Evolutionary conservation across 2,113 vertebrate species (phyloP), one percentile per base, ranked within the genome.

Genomic region (Nothocercus nigrocapillus): DNA sequence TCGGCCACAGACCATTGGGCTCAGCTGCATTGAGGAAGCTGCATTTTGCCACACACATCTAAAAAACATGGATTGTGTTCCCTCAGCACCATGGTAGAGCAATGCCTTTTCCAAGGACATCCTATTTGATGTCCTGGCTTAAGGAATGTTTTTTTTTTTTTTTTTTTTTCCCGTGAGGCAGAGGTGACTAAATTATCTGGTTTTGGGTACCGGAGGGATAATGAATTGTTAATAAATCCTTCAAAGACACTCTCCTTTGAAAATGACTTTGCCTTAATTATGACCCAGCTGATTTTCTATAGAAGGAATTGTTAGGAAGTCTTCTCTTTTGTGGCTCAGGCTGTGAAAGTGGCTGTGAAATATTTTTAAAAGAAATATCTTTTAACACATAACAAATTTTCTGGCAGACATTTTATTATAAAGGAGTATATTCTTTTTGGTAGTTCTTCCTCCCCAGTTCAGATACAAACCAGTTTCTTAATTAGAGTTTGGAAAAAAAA

Each of bases 61-160:
- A 21, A 18, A 18, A 61, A 40, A n/a, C 6, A 0, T 1, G 64
- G 40, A 6, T 5, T 3, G 8, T 12, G 1, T 13, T 25, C 86
- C 79, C 67, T 15, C 72, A 28, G 34, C 36, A 1, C 13, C 32
- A 4, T 32, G 6, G 6, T 3, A 40, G 61, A 22, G 11, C 16
- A 8, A n/a, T 73, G 38, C 21, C 8, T 4, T 2, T 0, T 5
- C 18, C 32, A 12, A n/a, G 80, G 20, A n/a, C 18, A 1, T n/a
- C n/a, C n/a, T 4, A 0, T 3, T 21, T 3, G 0, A 13, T 8
- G 16, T 3, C 58, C 15, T 25, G 14, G 15, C 5, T 32, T 10
- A 3, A 21, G 59, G 38, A 11, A 1, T 32, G 9, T 8, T 34
- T 30, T 53, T 49, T n/a, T n/a, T 53, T 4, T n/a, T n/a, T 53